These are phyloP conservation scores for Pagrus major DNA, from an alignment of 2,113 vertebrate species.

Conservation along the genomic window DNA sequence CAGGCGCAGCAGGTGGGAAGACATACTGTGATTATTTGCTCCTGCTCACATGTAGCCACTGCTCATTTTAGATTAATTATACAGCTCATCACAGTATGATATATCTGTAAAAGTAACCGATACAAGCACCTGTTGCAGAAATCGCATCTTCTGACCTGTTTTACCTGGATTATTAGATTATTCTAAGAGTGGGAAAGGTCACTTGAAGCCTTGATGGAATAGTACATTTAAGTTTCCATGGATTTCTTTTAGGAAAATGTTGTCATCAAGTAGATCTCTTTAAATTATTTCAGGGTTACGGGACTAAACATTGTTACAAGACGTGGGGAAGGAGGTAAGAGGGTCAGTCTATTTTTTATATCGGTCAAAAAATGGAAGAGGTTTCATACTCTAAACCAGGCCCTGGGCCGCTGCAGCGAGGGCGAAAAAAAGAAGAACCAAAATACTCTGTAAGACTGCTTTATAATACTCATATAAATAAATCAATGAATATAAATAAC, in stretches of 20 bases:
- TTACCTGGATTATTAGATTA: neutral
- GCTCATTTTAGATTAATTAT: conserved; percentile 46
- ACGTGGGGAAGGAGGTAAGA: neutral
- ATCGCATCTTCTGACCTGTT: neutral
- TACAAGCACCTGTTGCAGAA: neutral
- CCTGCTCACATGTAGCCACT: conserved; percentile 29
- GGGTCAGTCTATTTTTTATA: too few species aligned
- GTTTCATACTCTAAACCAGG: neutral
- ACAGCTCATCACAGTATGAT: too few species aligned
- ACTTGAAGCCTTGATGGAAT: neutral
- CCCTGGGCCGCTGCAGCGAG: too few species aligned
- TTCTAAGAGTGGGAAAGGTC: neutral
- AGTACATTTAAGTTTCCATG: too few species aligned
- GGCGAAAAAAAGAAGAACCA: neutral
- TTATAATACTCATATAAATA: neutral
- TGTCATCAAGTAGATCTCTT: neutral
- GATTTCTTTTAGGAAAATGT: neutral
- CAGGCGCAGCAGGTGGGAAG: conserved; percentile 50
- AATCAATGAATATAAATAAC: neutral
- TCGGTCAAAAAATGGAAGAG: too few species aligned
- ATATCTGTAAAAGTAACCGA: neutral
- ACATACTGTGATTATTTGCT: conserved; percentile 46
- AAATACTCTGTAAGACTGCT: neutral
- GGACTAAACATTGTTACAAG: too few species aligned
- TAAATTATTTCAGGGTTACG: neutral